Base-by-base conservation (phyloP, 1,140 invertebrate genomes). In the Apis dorsata region DNA sequence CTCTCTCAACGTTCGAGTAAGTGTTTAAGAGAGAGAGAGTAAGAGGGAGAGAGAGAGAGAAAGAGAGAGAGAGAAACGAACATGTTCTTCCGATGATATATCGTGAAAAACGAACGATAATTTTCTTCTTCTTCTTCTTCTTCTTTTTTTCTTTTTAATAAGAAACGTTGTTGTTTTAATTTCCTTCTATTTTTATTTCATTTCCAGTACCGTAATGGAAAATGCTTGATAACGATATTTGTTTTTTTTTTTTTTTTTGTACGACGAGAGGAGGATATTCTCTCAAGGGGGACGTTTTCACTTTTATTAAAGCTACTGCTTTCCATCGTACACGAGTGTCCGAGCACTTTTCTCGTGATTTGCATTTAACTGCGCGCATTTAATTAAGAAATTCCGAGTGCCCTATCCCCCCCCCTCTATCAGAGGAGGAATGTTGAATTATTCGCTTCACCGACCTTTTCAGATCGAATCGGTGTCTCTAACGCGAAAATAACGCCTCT, bases 361-460 rank as follows among this genome's bases (percentile, higher is more conserved):
- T 74, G 53, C 69, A 28, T 65, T 49, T 24, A 65, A 60, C 75
- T 65, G 17, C 49, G 63, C 59, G 34, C 65, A 73, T 86, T 87
- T 81, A 87, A 87, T 87, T 87, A 87, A 87, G 82, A 71, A 84
- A 87, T 87, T 87, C 83, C 86, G 19, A 66, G 74, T 34, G 49
- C 24, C 62, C 34, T 44, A 3, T 44, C 34, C 24, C 24, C 24
- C 24, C 34, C 60, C 12, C 53, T 51, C 28, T 57, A 44, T 13
- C 60, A 44, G 19, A 28, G 51, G 5, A 59, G n/a, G 59, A 77
- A 63, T 79, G 78, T 74, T 21, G 73, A 87, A 79, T 86, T 69
- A 70, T 69, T 85, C 73, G 57, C 12, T 63, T 19, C 59, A 80
- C 65, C 57, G 49, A 82, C 5, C 11, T 24, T 66, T 71, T 55